Evolutionary conservation across 2,797 vertebrate species (phyloP).

Genomic region (Dromococcyx pavoninus): DNA sequence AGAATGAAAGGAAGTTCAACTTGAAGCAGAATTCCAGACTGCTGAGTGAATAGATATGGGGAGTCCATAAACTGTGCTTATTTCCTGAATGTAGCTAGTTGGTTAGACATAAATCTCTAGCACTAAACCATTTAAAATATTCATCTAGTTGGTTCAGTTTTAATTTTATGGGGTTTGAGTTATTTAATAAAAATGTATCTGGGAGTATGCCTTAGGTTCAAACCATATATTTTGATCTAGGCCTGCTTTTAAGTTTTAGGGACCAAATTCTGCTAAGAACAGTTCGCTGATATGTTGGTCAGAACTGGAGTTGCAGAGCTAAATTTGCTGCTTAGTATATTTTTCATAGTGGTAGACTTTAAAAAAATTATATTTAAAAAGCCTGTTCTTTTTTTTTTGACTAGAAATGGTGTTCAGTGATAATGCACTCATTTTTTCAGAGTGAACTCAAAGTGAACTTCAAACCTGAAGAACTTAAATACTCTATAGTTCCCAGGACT

Average conservation of each 20-base stretch:
- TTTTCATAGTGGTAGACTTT: background rate
- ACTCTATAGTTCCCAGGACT: background rate
- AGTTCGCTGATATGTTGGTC: background rate
- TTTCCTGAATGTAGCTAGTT: background rate
- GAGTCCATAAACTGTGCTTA: background rate
- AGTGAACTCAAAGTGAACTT: background rate
- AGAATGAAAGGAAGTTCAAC: background rate
- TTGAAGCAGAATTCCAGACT: background rate
- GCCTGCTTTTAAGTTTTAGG: background rate
- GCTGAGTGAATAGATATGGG: background rate
- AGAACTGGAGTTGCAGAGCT: background rate
- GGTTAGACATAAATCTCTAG: background rate
- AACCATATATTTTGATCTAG: background rate
- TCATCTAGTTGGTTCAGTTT: background rate
- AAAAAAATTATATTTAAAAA: background rate
- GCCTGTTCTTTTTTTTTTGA: background rate
- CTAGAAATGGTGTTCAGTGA: background rate
- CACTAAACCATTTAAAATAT: slow-evolving; percentile 7
- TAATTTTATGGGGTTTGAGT: background rate
- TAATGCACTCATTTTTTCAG: slow-evolving; percentile 17
- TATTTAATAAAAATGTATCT: background rate
- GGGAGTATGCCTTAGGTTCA: background rate
- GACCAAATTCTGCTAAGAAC: background rate
- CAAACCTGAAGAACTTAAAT: background rate
- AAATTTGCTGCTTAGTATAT: background rate